phyloP scores from a whole-genome alignment of 23 tunicate genomes.

The Styela plicata region DNA sequence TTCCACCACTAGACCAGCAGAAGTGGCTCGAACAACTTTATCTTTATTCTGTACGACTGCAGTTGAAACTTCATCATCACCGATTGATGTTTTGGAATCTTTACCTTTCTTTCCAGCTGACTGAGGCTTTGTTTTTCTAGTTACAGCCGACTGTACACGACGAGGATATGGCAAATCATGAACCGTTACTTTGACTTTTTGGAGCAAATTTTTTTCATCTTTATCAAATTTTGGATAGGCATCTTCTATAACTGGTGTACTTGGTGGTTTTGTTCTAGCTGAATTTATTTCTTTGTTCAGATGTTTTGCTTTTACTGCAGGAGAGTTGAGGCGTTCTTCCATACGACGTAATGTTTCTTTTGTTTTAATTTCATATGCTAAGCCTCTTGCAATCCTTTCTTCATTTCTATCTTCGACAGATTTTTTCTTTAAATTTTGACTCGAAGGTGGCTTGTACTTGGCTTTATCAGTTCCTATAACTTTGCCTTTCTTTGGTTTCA shows the following conservation, averaged over 20 bases:
- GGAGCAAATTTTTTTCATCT: not conserved
- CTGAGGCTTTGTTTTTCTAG: not conserved
- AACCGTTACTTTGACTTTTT: not conserved
- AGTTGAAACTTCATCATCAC: not conserved
- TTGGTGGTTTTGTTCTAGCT: not conserved
- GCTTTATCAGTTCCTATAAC: not conserved
- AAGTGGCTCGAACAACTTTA: slow-evolving; percentile 33
- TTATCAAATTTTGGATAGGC: slow-evolving; percentile 10
- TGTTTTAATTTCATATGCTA: not conserved
- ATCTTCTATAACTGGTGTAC: slow-evolving; percentile 64
- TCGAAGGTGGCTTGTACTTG: not conserved
- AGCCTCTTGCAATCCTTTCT: not conserved
- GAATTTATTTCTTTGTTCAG: not conserved
- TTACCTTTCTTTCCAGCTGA: not conserved
- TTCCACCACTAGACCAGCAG: slow-evolving; percentile 65
- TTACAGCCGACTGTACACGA: not conserved
- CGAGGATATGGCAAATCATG: not conserved
- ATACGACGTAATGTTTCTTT: not conserved
- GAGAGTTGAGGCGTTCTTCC: not conserved
- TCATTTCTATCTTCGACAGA: not conserved
- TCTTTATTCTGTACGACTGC: not conserved
- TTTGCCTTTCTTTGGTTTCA: not conserved
- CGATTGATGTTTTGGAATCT: not conserved
- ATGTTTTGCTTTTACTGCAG: not conserved
- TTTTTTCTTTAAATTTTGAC: not conserved